Percentiles rank a stretch among this genome's conserved stretches.
Conservation (phyloP, 2,888 invertebrate genomes). For the Cacoxenus indagator region DNA sequence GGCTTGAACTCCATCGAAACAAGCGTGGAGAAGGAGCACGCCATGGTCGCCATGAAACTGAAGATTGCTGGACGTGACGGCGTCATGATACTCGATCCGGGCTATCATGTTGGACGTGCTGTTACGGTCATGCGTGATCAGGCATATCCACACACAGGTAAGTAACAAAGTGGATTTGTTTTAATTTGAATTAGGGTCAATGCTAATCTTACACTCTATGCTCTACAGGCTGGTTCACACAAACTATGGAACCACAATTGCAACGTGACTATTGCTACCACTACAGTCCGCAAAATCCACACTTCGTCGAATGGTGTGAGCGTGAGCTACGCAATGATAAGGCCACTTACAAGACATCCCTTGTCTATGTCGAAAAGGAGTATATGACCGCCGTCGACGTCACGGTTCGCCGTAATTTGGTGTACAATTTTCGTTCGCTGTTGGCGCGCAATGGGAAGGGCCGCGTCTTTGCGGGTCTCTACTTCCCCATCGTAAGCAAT, state of each 20-base stretch:
- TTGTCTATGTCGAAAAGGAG: slow-evolving; percentile 84
- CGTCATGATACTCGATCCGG: slow-evolving; percentile 87
- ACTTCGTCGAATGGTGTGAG: slow-evolving; percentile 90
- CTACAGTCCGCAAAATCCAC: slow-evolving; percentile 77
- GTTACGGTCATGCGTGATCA: slow-evolving; percentile 90
- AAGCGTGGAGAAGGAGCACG: slow-evolving; percentile 87
- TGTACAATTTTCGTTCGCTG: slow-evolving; percentile 84
- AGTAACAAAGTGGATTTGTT: slow-evolving; percentile 1
- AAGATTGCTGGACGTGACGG: slow-evolving; percentile 81
- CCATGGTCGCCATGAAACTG: slow-evolving; percentile 83
- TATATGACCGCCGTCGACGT: slow-evolving; percentile 87
- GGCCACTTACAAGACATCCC: slow-evolving; percentile 77
- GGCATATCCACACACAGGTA: slow-evolving; percentile 84
- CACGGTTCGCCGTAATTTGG: slow-evolving; percentile 89
- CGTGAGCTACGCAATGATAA: slow-evolving; percentile 79
- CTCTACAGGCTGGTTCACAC: slow-evolving; percentile 82
- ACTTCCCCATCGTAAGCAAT: slow-evolving; percentile 82
- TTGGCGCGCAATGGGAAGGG: slow-evolving; percentile 88
- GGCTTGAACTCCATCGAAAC: slow-evolving; percentile 70
- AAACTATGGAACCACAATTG: slow-evolving; percentile 81
- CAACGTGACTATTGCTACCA: slow-evolving; percentile 89
- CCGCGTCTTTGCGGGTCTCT: slow-evolving; percentile 85
- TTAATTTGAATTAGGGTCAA: not conserved
- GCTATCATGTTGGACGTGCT: slow-evolving; percentile 89
- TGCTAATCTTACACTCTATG: not conserved